These are phyloP conservation scores for Hiodon tergisus DNA, from an alignment of 2,113 vertebrate genomes.

Conservation along the genomic window DNA sequence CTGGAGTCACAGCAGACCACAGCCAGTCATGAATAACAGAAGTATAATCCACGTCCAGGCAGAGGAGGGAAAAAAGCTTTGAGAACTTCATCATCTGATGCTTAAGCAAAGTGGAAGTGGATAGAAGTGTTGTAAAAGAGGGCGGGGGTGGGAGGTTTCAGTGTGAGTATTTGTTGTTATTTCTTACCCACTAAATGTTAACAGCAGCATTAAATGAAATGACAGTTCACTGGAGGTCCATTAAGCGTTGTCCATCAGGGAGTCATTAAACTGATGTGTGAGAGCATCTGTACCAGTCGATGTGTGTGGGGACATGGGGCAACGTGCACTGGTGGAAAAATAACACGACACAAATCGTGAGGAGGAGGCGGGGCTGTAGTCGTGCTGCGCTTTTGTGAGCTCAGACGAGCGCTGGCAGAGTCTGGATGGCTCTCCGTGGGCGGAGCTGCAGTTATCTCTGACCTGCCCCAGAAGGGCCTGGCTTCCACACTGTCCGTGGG, in stretches of 20 bases:
- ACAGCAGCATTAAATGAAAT: no score
- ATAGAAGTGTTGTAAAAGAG: background rate
- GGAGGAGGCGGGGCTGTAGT: conserved; percentile 34
- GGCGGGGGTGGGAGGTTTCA: no score
- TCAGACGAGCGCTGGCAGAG: conserved; percentile 40
- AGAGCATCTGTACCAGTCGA: conserved; percentile 10
- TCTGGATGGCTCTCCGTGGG: conserved; percentile 47
- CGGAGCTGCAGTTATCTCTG: conserved; percentile 31
- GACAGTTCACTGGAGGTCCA: background rate
- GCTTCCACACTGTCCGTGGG: conserved; percentile 22
- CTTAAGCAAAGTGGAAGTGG: background rate
- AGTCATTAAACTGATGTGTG: conserved; percentile 25
- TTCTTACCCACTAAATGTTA: background rate
- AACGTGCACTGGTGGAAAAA: conserved; percentile 15
- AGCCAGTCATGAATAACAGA: background rate
- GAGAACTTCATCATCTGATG: background rate
- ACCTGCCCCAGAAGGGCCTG: conserved; percentile 18
- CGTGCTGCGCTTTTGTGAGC: conserved; percentile 35
- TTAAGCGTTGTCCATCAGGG: conserved; percentile 14
- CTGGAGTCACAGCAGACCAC: background rate
- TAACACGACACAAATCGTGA: conserved; percentile 29
- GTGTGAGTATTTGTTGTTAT: background rate
- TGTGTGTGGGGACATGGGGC: conserved; percentile 18
- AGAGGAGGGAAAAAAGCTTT: background rate
- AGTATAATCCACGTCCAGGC: conserved; percentile 5